These are phyloP conservation scores for Hanleya hanleyi DNA, from an alignment of 2,888 invertebrate genomes.

Conservation along the genomic window DNA sequence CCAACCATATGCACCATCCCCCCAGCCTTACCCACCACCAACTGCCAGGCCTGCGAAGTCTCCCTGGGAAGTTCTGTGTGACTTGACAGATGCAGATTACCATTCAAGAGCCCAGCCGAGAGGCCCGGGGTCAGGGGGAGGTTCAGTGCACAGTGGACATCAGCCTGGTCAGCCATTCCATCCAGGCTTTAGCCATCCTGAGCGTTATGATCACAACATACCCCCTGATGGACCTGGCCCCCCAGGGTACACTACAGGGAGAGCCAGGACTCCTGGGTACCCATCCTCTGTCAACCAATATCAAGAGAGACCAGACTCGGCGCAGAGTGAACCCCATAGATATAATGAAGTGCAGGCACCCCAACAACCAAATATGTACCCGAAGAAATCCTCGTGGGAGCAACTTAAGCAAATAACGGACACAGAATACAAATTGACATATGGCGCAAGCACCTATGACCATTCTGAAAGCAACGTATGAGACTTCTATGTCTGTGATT, in stretches of 20 bases:
- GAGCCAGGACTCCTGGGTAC: neutral
- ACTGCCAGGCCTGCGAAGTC: slow-evolving; percentile 45
- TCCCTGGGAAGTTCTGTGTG: slow-evolving; percentile 62
- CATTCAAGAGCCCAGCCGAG: slow-evolving; percentile 33
- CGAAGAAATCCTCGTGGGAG: slow-evolving; percentile 47
- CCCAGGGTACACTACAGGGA: neutral
- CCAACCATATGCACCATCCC: neutral
- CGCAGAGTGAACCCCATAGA: neutral
- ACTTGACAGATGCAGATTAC: slow-evolving; percentile 51
- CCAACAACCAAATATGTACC: slow-evolving; percentile 4
- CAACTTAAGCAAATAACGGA: slow-evolving; percentile 38
- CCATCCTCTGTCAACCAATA: neutral
- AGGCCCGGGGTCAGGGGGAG: slow-evolving; percentile 58
- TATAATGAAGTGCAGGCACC: neutral
- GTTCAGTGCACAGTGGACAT: slow-evolving; percentile 34
- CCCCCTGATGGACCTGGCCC: neutral
- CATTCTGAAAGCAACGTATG: slow-evolving; percentile 1
- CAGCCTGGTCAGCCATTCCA: neutral
- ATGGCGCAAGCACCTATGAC: neutral
- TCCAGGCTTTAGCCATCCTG: slow-evolving; percentile 2
- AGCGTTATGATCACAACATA: neutral
- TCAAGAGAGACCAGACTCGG: neutral
- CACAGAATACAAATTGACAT: neutral
- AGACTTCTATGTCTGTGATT: neutral
- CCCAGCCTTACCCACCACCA: slow-evolving; percentile 15